A percentile compares a stretch with the other conserved stretches of the same genome.
Conservation (phyloP, 1,140 invertebrate genomes). For the Rhynchophorus ferrugineus region DNA sequence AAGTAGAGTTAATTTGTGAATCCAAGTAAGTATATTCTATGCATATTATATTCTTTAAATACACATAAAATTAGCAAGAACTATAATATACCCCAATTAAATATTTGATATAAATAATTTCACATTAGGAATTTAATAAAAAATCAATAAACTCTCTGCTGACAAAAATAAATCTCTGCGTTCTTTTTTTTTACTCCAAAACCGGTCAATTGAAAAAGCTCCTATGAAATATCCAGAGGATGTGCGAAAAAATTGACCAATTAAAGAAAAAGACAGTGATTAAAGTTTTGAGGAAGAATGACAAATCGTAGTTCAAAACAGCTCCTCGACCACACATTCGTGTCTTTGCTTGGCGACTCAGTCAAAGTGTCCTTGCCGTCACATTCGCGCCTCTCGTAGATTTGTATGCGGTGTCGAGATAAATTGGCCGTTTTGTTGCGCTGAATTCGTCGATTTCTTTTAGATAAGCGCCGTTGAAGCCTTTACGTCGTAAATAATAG, state of each 20-base stretch:
- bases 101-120: no score
- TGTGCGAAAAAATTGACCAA: conserved; percentile 14
- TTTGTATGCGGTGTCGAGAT: conserved; percentile 22
- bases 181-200: no score
- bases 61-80: no score
- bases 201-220: background rate
- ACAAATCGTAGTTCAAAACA: conserved; percentile 10
- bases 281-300: conserved; percentile 20
- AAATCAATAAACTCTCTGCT: no score
- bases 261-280: conserved; percentile 22
- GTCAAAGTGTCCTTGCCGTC: conserved; percentile 22
- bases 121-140: no score
- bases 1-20: no score
- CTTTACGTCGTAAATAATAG: conserved; percentile 8
- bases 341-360: conserved; percentile 16
- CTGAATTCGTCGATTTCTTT: conserved; percentile 20
- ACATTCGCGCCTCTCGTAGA: conserved; percentile 14
- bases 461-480: conserved; percentile 10
- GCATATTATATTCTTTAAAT: no score
- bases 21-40: no score
- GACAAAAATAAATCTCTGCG: no score
- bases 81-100: no score
- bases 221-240: background rate
- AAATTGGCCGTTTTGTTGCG: conserved; percentile 16
- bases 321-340: conserved; percentile 21